Base-by-base conservation (phyloP, 2,888 invertebrate genomes). In the Andricus quercusramuli region DNA sequence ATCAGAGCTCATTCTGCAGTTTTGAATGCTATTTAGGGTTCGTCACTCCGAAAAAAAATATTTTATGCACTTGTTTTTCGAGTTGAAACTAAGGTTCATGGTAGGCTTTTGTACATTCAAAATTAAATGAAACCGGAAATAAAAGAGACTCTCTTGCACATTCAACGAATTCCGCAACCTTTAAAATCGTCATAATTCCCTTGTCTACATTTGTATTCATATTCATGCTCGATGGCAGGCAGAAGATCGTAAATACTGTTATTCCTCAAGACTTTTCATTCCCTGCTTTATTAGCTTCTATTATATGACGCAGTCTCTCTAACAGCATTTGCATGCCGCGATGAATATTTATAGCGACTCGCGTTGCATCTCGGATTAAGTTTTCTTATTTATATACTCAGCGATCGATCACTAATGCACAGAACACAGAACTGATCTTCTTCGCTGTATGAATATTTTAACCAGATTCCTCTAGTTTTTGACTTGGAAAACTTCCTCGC, bases 241-340 rank as follows among this genome's bases (percentile, higher is more conserved):
- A 74, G 51, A 74, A 74, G 74, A 74, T 74, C 74, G n/a, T 74
- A 74, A 74, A 74, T 74, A 74, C 56, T 56, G 56, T 74, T 74
- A 74, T 74, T 74, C 56, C 74, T 74, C 32, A 56, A 74, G 74
- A 74, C 74, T 74, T 74, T 74, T 74, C 74, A 29, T 74, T 74
- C 56, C 74, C 51, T 74, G 74, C 74, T 74, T 74, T 74, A 74
- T 74, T 74, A 74, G 74, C 74, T 74, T 74, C 74, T 74, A 74
- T 74, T 74, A 74, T 74, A 74, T 74, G 74, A 74, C 32, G 51
- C 74, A 74, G 56, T 29, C 68, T 32, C 70, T 62, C 62, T 74
- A 74, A 56, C 74, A 74, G 74, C 74, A 74, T 74, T 74, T 74
- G 74, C 74, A 74, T 74, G 74, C 74, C 56, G 56, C 32, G 51